phyloP scores from a whole-genome alignment of 2,888 invertebrate genomes.

The Catocala fraxini region DNA sequence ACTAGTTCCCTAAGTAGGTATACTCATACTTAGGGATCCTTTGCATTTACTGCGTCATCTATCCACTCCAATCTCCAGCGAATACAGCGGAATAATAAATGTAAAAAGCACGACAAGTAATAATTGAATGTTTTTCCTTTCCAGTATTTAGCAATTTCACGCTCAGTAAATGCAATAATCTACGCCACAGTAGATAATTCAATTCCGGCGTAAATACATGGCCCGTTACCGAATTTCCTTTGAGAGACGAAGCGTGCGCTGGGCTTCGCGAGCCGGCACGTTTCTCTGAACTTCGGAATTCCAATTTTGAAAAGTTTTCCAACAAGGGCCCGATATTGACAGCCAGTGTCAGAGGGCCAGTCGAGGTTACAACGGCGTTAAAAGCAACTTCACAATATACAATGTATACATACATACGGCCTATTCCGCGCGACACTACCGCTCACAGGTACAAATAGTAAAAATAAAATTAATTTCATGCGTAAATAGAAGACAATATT shows the following conservation, averaged over 20 bases:
- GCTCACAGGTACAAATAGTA: no score
- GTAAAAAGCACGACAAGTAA: constrained; percentile 43
- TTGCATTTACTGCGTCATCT: constrained; percentile 17
- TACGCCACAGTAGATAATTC: constrained; percentile 81
- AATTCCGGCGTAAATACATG: constrained; percentile 82
- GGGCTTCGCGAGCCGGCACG: constrained; percentile 79
- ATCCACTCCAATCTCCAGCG: constrained; percentile 23
- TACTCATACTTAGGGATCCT: background rate
- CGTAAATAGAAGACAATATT: no score
- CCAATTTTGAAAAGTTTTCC: constrained; percentile 87
- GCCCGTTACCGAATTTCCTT: constrained; percentile 84
- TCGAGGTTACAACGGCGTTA: constrained; percentile 62
- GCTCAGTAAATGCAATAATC: constrained; percentile 81
- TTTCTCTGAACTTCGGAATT: constrained; percentile 84
- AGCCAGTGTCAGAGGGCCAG: constrained; percentile 81
- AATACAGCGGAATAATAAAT: constrained; percentile 16
- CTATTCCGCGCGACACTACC: constrained; percentile 30
- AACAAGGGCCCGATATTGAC: constrained; percentile 84
- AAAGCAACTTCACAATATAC: constrained; percentile 57
- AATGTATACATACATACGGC: constrained; percentile 35
- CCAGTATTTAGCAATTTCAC: constrained; percentile 78
- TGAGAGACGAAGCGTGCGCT: constrained; percentile 82
- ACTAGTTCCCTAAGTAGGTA: no score
- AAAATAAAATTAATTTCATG: no score
- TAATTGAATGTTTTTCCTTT: constrained; percentile 62